phyloP scores from a whole-genome alignment of 2,888 invertebrate species.

The Sphaeridia pumilis region DNA sequence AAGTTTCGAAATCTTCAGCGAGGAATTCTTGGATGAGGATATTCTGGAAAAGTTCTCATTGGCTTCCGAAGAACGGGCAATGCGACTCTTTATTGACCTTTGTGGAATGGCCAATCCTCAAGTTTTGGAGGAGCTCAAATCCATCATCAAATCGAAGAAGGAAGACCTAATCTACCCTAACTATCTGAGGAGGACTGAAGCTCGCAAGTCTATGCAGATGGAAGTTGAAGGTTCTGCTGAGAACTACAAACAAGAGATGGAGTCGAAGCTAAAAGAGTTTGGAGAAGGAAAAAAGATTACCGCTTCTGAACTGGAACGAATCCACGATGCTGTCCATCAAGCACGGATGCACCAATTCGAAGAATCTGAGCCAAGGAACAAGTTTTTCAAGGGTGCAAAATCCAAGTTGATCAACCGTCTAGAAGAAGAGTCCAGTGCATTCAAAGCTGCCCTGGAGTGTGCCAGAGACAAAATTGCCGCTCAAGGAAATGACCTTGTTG shows the following conservation, averaged over 20 bases:
- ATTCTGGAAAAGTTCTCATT: neutral
- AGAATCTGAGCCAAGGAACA: neutral
- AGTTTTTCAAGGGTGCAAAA: neutral
- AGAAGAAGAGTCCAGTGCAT: neutral
- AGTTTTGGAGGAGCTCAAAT: neutral
- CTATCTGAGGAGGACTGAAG: neutral
- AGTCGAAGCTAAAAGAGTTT: neutral
- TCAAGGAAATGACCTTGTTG: neutral
- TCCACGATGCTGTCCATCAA: neutral
- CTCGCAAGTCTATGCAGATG: neutral
- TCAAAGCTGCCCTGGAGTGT: neutral
- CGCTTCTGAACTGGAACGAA: neutral
- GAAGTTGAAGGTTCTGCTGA: neutral
- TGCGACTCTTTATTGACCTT: neutral
- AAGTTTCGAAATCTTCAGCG: slow-evolving; percentile 2
- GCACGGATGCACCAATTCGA: neutral
- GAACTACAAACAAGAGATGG: neutral
- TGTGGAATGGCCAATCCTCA: neutral
- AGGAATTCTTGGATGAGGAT: neutral
- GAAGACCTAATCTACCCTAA: neutral
- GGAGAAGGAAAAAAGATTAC: neutral
- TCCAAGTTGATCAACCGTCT: neutral
- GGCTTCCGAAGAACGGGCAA: neutral
- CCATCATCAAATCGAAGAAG: neutral
- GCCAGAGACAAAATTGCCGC: neutral